These are phyloP conservation scores for Chrysoperla carnea DNA, from an alignment of 1,140 invertebrate species.

Conservation along the genomic window DNA sequence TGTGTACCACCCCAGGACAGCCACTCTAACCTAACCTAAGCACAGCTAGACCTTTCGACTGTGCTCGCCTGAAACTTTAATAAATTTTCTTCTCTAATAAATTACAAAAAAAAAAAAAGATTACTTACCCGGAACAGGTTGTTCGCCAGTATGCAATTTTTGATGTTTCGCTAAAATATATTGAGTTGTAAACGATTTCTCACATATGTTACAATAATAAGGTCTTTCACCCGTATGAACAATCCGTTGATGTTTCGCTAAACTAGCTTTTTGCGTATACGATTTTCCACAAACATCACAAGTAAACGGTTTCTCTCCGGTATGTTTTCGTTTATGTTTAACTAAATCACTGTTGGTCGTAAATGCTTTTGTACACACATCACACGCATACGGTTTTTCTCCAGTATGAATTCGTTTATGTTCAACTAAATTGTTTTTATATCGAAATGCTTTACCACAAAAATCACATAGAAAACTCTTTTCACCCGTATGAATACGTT, in stretches of 20 bases:
- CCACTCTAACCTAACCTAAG: too few relatives aligned
- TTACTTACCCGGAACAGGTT: background rate
- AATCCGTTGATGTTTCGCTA: slow-evolving; percentile 53
- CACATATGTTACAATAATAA: slow-evolving; percentile 49
- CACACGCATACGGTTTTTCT: slow-evolving; percentile 53
- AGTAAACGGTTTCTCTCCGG: slow-evolving; percentile 42
- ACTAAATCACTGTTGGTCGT: slow-evolving; percentile 40
- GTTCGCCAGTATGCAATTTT: slow-evolving; percentile 20
- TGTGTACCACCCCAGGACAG: too few relatives aligned
- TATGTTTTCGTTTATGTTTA: slow-evolving; percentile 41
- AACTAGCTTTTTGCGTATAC: slow-evolving; percentile 59
- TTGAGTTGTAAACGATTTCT: slow-evolving; percentile 41
- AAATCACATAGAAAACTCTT: slow-evolving; percentile 36
- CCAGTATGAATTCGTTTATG: slow-evolving; percentile 52
- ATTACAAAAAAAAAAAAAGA: too few relatives aligned
- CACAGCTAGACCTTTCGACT: too few relatives aligned
- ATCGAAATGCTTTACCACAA: slow-evolving; percentile 63
- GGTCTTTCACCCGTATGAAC: slow-evolving; percentile 57
- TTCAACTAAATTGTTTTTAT: slow-evolving; percentile 47
- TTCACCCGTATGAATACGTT: slow-evolving; percentile 22
- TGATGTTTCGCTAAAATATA: slow-evolving; percentile 38
- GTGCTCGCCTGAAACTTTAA: too few relatives aligned
- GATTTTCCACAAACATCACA: slow-evolving; percentile 52
- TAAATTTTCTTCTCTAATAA: too few relatives aligned
- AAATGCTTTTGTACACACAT: slow-evolving; percentile 44